phyloP scores from a whole-genome alignment of 2,113 vertebrate species.

The Tringa solitaria region DNA sequence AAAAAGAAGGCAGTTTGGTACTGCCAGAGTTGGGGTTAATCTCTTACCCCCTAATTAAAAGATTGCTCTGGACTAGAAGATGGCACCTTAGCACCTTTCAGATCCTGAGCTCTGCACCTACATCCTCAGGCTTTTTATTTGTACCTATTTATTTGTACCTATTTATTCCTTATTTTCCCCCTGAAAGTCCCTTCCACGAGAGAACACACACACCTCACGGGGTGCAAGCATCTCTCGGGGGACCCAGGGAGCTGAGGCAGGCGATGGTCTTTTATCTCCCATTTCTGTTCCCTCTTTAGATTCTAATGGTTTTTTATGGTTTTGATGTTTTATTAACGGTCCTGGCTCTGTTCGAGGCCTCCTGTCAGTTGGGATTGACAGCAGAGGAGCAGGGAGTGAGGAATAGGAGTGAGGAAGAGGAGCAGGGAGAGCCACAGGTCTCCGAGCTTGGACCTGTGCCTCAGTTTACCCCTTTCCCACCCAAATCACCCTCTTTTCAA shows the following conservation, averaged over 20 bases:
- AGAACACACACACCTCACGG: not conserved
- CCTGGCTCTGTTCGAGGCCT: not conserved
- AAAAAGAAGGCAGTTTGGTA: not conserved
- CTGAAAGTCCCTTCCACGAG: not conserved
- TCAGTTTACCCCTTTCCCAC: not conserved
- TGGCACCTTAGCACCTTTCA: accelerated
- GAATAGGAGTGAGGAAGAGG: not conserved
- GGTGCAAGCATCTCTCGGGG: not conserved
- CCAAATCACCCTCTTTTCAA: not conserved
- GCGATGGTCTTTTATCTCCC: not conserved
- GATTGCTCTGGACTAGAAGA: not conserved
- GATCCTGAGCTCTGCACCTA: not conserved
- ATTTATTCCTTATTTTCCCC: not conserved
- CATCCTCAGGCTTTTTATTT: not conserved
- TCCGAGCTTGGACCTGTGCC: not conserved
- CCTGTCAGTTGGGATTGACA: not conserved
- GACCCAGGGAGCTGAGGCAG: not conserved
- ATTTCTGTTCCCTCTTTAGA: not conserved
- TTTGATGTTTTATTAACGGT: slow-evolving; percentile 58
- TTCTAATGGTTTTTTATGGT: not conserved
- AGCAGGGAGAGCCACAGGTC: not conserved
- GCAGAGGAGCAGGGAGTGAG: not conserved
- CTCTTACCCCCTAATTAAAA: accelerated
- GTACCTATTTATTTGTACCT: not conserved
- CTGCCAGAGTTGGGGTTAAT: not conserved